Base-by-base conservation (phyloP, 2,888 invertebrate species). In the Drosophila hamatofila region DNA sequence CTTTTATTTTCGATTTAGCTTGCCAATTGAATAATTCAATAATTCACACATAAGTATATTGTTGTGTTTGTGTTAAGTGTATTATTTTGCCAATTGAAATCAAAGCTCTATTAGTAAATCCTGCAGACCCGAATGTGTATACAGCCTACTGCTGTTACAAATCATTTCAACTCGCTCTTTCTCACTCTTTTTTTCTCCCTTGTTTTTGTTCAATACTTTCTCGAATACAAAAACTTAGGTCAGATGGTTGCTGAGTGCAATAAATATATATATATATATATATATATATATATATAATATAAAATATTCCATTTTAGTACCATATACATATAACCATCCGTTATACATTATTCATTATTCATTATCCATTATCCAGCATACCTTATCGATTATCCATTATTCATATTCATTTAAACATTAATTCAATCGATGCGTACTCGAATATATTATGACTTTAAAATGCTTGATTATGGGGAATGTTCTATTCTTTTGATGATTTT, bases 1-100 rank as follows among this genome's bases (percentile, higher is more conserved):
- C 9, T 11, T 30, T 21, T 35, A n/a, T 23, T 23, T 54, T 21
- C 23, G 16, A 37, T 54, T 60, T 46, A 54, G 49, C 48, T 68
- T 72, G 80, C 76, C 78, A 78, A 78, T 76, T 30, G 3, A 12
- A 49, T 49, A 49, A 30, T 49, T 49, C 46, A 54, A 56, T 58
- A 60, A 48, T 60, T 62, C 18, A 33, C 67, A 30, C 27, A 30
- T 30, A 48, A 18, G 27, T 48, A 30, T 48, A 25, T 27, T 25
- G 58, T 70, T 44, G 56, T 78, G 48, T 67, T 49, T 33, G 64
- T 64, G 64, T 70, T 65, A 42, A 58, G 70, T 79, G 74, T 68
- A 65, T 66, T 55, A 16, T 58, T 46, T 69, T 63, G 61, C 69
- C 76, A 79, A 75, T 75, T 63, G 52, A 55, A 52, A 30, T 44